These are phyloP conservation scores for Paguma larvata DNA, from an alignment of 2,797 vertebrate genomes.

Conservation along the genomic window DNA sequence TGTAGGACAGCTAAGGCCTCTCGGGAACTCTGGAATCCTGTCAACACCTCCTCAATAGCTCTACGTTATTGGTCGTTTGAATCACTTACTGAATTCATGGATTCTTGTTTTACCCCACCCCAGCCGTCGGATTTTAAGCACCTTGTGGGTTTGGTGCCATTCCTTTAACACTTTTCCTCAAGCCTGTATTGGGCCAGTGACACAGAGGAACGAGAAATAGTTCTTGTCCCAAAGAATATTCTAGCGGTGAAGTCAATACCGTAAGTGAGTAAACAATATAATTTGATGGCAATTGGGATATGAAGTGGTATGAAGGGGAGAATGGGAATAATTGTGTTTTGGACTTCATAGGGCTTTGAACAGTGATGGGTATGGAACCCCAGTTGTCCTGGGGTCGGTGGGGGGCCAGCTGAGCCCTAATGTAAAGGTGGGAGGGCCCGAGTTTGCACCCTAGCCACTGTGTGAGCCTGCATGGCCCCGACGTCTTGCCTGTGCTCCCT, in stretches of 20 bases:
- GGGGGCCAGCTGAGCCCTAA: background rate
- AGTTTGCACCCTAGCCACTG: too few relatives aligned
- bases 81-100: too few relatives aligned
- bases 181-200: background rate
- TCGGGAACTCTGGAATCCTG: background rate
- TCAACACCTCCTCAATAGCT: rapidly evolving
- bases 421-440: background rate
- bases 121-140: background rate
- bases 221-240: background rate
- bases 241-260: background rate
- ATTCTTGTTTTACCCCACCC: background rate
- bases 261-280: background rate
- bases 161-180: background rate
- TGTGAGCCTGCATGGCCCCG: background rate
- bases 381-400: background rate
- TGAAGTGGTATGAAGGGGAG: background rate
- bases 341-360: background rate
- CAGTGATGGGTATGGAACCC: too few relatives aligned
- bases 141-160: background rate
- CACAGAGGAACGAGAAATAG: background rate
- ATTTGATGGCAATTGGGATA: background rate
- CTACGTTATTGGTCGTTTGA: too few relatives aligned
- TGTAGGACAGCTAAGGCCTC: background rate
- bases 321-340: rapidly evolving
- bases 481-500: background rate